phyloP scores from a whole-genome alignment of 2,888 invertebrate species.

The Miltochrista miniata region DNA sequence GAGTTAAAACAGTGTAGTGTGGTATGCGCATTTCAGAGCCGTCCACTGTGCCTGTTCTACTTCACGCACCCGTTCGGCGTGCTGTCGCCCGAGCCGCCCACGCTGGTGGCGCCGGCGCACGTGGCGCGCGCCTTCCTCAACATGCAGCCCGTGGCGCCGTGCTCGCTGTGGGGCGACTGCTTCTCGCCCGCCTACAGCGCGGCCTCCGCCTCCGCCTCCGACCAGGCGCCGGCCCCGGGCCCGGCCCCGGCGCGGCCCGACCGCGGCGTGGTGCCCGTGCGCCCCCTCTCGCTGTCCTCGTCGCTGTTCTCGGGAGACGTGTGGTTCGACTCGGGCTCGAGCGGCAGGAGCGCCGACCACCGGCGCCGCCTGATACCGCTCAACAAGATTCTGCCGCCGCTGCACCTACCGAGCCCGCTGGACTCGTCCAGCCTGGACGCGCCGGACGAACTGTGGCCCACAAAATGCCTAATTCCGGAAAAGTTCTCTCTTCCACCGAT shows the following conservation, averaged over 20 bases:
- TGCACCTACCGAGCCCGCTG: constrained; percentile 55
- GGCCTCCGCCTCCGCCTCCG: constrained; percentile 13
- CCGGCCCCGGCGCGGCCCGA: constrained; percentile 16
- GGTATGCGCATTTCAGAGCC: constrained; percentile 50
- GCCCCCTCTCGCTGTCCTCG: constrained; percentile 48
- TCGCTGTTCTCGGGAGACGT: constrained; percentile 59
- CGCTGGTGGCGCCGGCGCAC: constrained; percentile 49
- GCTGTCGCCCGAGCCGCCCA: constrained; percentile 75
- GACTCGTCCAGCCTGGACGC: constrained; percentile 40
- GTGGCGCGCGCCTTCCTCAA: constrained; percentile 55
- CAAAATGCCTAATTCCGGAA: constrained; percentile 47
- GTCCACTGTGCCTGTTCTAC: constrained; percentile 82
- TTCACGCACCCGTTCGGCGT: constrained; percentile 83
- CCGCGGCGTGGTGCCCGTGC: constrained; percentile 42
- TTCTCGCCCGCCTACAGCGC: constrained; percentile 45
- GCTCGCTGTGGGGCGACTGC: constrained; percentile 46
- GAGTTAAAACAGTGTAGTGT: too few species aligned
- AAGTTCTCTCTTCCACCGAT: constrained; percentile 56
- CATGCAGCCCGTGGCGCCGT: constrained; percentile 59
- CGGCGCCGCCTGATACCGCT: constrained; percentile 53
- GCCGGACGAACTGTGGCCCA: constrained; percentile 59
- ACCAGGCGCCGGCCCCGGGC: too few species aligned
- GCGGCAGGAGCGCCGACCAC: constrained; percentile 41
- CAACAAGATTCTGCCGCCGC: constrained; percentile 62
- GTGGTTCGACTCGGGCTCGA: constrained; percentile 57